Base-by-base conservation (phyloP, 64 coral and sea anemone species). In the Anthopleura sola region DNA sequence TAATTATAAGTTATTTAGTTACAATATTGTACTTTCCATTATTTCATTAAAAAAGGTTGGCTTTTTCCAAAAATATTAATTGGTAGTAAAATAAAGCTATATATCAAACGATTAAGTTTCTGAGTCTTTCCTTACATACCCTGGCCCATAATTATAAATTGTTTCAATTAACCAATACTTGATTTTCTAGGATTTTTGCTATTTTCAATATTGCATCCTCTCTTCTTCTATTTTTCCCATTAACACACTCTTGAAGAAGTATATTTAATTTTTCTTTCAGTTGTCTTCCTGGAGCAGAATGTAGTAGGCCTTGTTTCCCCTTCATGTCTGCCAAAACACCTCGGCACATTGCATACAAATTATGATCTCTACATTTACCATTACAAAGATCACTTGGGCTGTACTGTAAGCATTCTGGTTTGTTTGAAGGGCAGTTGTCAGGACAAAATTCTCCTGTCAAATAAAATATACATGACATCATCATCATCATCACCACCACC, bases 271-370 rank as follows among this genome's bases (percentile, higher is more conserved):
- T 29, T 40, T 66, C 56, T 29, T 85, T 83, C 0, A 31, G 1
- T 11, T 71, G 4, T n/a, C 11, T 71, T 28, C 36, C 69, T 53
- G 86, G 86, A 24, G 78, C 66, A n/a, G 89, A 88, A 62, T 95
- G 93, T 13, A 95, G n/a, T 50, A 95, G 24, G 31, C 93, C 93
- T 20, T 56, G 53, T 7, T 44, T 17, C 31, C 77, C 60, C 12
- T 57, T 55, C 14, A 32, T 53, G 14, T 86, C 89, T 28, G 86
- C 81, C n/a, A 95, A 84, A 32, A 95, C 23, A 66, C 90, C 87
- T 49, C 75, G 90, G 54, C 93, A 95, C 11, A 95, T 56, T 5
- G 93, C 93, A 32, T 92, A 85, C 37, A 88, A 92, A 48, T 95
- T 95, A 31, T 92, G 86, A 75, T 95, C 93, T 34, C 93, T 62